Evolutionary conservation across 2,113 vertebrate species (phyloP).

Genomic region (Scolopax mira): DNA sequence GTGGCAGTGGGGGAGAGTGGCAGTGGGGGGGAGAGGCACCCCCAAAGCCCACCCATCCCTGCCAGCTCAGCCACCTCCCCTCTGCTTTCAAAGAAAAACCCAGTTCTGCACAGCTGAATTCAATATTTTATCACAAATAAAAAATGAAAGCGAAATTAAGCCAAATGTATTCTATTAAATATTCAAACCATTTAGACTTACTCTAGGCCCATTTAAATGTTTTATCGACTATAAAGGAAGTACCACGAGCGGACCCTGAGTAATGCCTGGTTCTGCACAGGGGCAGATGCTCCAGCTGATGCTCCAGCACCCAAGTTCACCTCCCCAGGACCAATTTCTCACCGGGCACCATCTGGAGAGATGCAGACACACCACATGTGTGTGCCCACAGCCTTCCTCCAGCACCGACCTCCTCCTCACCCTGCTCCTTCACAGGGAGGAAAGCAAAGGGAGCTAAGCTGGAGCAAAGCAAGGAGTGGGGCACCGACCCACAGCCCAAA

Average conservation of each 20-base stretch:
- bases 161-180: constrained; percentile 44
- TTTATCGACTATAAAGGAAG: not conserved
- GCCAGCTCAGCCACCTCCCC: rapidly evolving
- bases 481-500: rapidly evolving
- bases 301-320: not conserved
- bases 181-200: constrained; percentile 17
- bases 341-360: not conserved
- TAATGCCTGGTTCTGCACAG: not conserved
- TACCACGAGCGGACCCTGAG: rapidly evolving
- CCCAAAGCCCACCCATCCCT: not conserved
- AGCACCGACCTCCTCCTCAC: not conserved
- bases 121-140: not conserved
- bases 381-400: not conserved
- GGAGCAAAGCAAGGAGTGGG: not conserved
- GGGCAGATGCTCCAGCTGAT: not conserved
- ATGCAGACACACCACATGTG: rapidly evolving
- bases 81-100: not conserved
- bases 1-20: not conserved
- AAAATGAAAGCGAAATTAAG: constrained; percentile 43
- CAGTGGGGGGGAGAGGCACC: not conserved
- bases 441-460: not conserved
- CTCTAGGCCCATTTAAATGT: constrained; percentile 8
- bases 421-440: rapidly evolving
- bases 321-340: not conserved
- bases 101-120: not conserved